These are phyloP conservation scores for Lucinisca nassula DNA, from an alignment of 2,888 invertebrate species.

Conservation along the genomic window DNA sequence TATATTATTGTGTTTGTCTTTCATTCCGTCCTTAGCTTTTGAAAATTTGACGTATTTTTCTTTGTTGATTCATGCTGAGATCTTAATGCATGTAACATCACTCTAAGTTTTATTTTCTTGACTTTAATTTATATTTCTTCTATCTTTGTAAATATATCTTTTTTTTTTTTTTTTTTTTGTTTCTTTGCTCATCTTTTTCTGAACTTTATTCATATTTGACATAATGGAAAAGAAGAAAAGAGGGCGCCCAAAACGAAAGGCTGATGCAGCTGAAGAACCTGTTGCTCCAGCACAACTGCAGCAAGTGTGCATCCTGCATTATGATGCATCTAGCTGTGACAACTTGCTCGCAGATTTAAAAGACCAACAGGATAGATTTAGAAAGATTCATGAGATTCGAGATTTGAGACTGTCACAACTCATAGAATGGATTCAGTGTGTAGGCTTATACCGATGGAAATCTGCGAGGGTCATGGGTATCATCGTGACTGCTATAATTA, in stretches of 20 bases:
- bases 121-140: neutral
- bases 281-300: neutral
- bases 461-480: conserved; percentile 18
- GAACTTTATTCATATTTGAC: neutral
- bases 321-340: conserved; percentile 1
- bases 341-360: neutral
- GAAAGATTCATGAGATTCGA: neutral
- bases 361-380: neutral
- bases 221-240: conserved; percentile 5
- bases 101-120: neutral
- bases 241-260: neutral
- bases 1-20: neutral
- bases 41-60: neutral
- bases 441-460: neutral
- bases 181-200: neutral
- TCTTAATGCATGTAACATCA: neutral
- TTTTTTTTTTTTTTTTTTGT: neutral
- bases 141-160: neutral
- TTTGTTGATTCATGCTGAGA: neutral
- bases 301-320: neutral
- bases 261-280: neutral
- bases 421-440: conserved; percentile 8
- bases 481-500: conserved; percentile 20
- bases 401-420: neutral
- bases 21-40: neutral